Base-by-base conservation (phyloP, 2,888 invertebrate genomes). In the Margaritifera margaritifera region DNA sequence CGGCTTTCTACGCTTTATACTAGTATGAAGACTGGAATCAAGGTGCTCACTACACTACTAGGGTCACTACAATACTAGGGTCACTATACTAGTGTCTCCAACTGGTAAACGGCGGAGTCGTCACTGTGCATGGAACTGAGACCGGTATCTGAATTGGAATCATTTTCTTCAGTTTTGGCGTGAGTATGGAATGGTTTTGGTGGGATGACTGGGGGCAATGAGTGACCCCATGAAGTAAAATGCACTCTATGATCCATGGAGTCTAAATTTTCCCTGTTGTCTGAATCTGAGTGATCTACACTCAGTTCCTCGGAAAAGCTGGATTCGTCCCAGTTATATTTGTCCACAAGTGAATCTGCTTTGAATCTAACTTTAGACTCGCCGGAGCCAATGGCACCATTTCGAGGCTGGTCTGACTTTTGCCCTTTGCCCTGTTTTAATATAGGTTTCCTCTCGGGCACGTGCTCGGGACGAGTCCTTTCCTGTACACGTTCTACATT, bases 81-180 rank as follows among this genome's bases (percentile, higher is more conserved):
- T 42, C 15, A 42, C 42, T 42, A 86, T 8, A 86, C 86, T 58
- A 86, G 69, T 1, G 86, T 86, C 71, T 86, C 86, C 54, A 86
- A 69, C 61, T 76, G 77, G 60, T 77, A 75, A 53, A 77, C 75
- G n/a, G 80, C 72, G 2, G 81, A 78, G 66, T 85, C 87, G 70
- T 87, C 86, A 66, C 90, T 91, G 74, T 91, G 91, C 75, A 91
- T 85, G 0, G 91, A 91, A 79, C 91, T 91, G 6, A 91, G 87
- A 0, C 91, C 91, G 0, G 91, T 91, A 78, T 91, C 91, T 0
- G 91, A 91, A 74, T 91, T 91, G 2, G 90, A 90, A 77, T 91
- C 91, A 31, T 86, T 88, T 66, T 90, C 90, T 64, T 86, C 86
- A 8, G 74, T 74, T 72, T 78, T 80, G 19, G 72, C 76, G 52